These are phyloP conservation scores for Trialeurodes vaporariorum DNA, from an alignment of 1,140 invertebrate genomes.

Conservation along the genomic window DNA sequence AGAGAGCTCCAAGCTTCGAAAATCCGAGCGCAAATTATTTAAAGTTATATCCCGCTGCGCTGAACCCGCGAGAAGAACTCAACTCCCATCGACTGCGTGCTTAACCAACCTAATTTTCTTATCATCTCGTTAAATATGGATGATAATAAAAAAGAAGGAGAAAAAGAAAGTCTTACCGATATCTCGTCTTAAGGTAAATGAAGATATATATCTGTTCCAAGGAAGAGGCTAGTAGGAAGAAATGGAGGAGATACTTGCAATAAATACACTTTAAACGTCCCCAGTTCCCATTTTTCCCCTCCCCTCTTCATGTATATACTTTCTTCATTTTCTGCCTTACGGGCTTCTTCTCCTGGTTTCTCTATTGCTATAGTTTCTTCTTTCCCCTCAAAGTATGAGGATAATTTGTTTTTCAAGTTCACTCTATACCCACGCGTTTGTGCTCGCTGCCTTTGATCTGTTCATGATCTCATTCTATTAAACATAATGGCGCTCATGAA, in stretches of 20 bases:
- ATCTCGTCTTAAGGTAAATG: not conserved
- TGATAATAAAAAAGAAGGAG: too few species aligned
- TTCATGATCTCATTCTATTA: too few species aligned
- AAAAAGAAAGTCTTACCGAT: not conserved
- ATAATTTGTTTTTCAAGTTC: not conserved
- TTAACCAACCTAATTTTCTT: not conserved
- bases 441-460: too few species aligned
- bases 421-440: too few species aligned
- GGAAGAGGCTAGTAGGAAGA: too few species aligned
- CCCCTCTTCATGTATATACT: not conserved
- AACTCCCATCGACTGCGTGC: too few species aligned
- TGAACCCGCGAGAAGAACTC: too few species aligned
- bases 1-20: not conserved
- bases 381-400: not conserved
- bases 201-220: not conserved
- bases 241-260: not conserved
- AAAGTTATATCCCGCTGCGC: not conserved
- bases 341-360: too few species aligned
- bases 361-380: too few species aligned
- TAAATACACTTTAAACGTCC: not conserved
- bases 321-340: not conserved
- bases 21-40: not conserved
- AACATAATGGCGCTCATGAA: too few species aligned
- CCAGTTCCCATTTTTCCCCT: not conserved
- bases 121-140: not conserved